phyloP scores from a whole-genome alignment of 2,113 vertebrate genomes.

The Eulemur rufifrons region DNA sequence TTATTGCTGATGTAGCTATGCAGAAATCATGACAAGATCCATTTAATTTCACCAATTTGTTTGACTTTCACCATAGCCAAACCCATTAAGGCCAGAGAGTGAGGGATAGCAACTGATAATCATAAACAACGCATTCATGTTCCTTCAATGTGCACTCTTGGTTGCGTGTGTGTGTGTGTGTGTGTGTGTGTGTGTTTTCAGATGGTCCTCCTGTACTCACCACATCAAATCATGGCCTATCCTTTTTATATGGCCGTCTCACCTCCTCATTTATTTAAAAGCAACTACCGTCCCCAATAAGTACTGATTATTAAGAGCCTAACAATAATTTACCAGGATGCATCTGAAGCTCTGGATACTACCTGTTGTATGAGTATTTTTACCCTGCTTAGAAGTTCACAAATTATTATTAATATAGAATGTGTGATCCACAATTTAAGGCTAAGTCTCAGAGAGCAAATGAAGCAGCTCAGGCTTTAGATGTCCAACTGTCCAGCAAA shows the following conservation, averaged over 20 bases:
- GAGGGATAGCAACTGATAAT: not conserved
- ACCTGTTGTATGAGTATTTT: not conserved
- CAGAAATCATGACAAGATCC: not conserved
- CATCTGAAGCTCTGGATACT: not conserved
- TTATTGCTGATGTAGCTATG: not conserved
- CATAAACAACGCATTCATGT: not conserved
- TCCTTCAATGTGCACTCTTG: not conserved
- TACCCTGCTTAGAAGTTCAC: not conserved
- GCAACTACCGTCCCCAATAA: not conserved
- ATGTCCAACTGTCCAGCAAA: not conserved
- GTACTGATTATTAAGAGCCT: not conserved
- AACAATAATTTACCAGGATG: not conserved
- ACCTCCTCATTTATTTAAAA: not conserved
- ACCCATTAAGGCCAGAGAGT: not conserved
- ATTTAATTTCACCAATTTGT: slow-evolving; percentile 13
- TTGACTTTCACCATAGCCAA: slow-evolving; percentile 14
- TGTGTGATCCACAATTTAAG: not conserved
- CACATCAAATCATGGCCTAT: not conserved
- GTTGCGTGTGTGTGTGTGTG: not conserved
- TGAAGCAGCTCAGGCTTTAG: not conserved
- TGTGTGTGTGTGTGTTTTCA: not conserved
- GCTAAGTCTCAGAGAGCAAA: not conserved
- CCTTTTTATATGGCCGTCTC: not conserved
- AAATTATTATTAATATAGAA: not conserved
- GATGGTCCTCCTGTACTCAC: not conserved